Conservation (phyloP, 2,888 invertebrate genomes). For the Calameuta pallipes region DNA sequence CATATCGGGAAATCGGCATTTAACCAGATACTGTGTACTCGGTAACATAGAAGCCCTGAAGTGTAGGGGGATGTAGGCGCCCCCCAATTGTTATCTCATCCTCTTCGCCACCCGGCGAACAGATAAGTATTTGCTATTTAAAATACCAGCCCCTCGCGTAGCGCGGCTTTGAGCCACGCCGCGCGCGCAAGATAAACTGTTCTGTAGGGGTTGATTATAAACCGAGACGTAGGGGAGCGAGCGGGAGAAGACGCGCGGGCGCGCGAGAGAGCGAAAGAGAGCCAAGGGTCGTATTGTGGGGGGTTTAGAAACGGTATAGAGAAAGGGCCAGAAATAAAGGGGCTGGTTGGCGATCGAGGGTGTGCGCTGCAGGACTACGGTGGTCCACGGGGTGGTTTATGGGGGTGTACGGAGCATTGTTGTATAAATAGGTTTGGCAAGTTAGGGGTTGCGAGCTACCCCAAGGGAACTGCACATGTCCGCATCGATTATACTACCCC, state of each 20-base stretch:
- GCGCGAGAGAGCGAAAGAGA: conserved; percentile 31
- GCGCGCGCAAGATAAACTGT: conserved; percentile 60
- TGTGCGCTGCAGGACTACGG: conserved; percentile 24
- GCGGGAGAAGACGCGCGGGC: conserved; percentile 18
- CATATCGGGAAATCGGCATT: not conserved
- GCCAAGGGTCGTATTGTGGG: not conserved
- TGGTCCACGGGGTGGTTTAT: conserved; percentile 56
- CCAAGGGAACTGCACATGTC: conserved; percentile 66
- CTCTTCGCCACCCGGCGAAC: conserved; percentile 23
- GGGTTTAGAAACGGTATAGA: not conserved
- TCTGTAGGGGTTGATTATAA: conserved; percentile 60
- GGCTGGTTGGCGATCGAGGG: conserved; percentile 31
- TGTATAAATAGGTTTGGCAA: conserved; percentile 67
- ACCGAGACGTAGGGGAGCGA: conserved; percentile 38
- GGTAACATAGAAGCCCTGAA: not conserved
- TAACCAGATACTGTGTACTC: conserved; percentile 3
- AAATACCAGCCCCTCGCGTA: conserved; percentile 54
- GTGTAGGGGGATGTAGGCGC: not conserved
- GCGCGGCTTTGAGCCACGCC: conserved; percentile 21
- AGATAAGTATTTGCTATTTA: conserved; percentile 62
- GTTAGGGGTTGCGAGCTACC: conserved; percentile 64
- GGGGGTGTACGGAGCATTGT: conserved; percentile 64
- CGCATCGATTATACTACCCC: conserved; percentile 63
- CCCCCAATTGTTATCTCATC: conserved; percentile 21
- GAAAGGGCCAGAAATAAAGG: not conserved